Evolutionary conservation across 1,140 invertebrate species (phyloP), one percentile per base, ranked within the genome.

Genomic region (Drosophila neocordata): DNA sequence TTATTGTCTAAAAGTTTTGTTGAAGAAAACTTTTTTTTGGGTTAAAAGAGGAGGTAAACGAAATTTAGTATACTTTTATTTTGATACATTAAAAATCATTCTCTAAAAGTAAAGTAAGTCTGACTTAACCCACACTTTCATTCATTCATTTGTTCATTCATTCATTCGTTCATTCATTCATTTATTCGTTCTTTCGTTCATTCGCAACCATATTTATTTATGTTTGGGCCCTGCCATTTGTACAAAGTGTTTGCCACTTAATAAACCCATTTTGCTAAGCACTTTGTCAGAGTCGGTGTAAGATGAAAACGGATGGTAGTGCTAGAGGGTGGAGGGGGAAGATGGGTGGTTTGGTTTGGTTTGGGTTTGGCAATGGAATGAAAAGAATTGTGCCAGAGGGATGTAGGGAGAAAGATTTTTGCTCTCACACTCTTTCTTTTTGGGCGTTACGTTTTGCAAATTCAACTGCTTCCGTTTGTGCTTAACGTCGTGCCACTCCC

Each of bases 191-290:
- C 1, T 1, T 41, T 35, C 60, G n/a, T 35, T 52, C 63, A 61
- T 66, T 65, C 7, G 20, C 6, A 37, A 59, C 70, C 77, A 73
- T 81, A 77, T 84, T 77, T 84, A 84, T 84, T 87, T 84, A 70
- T 77, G 78, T 81, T 48, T 48, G 41, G 73, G 68, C 59, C 60
- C 63, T 20, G 72, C 65, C 77, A 85, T 84, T 84, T 87, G 73
- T 65, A 79, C 65, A 87, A 85, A 87, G 67, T 87, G 82, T 85
- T 85, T 88, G 83, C 41, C 78, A 88, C 78, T 88, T 85, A 85
- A 87, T 88, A 87, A 88, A 88, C 82, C 83, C 82, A 87, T 87
- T 87, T 83, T 63, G 68, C 83, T 88, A 78, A 87, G 82, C 71
- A 82, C 82, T 82, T 78, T 85, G 77, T 70, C 63, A 77, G 80